Evolutionary conservation across 2,797 vertebrate genomes (phyloP).

Genomic region (Gallirallus australis): DNA sequence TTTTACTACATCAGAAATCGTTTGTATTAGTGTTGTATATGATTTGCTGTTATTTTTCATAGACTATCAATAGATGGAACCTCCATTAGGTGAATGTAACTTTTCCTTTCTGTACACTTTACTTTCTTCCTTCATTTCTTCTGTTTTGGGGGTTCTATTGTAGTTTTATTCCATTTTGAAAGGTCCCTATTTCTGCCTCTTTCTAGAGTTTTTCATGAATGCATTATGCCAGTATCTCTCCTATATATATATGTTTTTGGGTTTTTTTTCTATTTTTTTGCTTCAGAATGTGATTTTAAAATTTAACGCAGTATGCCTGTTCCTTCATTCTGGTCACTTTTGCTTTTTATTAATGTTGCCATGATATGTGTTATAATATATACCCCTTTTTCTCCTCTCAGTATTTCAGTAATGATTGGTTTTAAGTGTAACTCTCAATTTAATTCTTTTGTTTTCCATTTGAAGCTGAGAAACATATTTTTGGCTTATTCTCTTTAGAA

Average conservation of each 20-base stretch:
- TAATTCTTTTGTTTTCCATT: not conserved
- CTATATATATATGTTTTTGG: not conserved
- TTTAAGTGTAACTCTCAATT: not conserved
- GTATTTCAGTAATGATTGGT: not conserved
- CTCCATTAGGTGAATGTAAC: not conserved
- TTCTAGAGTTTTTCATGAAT: not conserved
- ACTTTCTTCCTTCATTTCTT: not conserved
- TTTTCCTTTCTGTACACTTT: not conserved
- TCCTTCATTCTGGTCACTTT: not conserved
- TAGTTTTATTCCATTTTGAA: not conserved
- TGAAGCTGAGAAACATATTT: not conserved
- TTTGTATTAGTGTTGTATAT: not conserved
- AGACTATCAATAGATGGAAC: not conserved
- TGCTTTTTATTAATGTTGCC: not conserved
- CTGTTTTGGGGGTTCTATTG: not conserved
- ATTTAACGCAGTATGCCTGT: not conserved
- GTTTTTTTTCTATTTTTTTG: not conserved
- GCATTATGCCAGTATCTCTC: not conserved
- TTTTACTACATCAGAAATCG: not conserved
- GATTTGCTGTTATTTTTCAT: not conserved
- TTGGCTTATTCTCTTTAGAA: not conserved
- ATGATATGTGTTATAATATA: not conserved
- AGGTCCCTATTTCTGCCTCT: not conserved
- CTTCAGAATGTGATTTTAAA: not conserved
- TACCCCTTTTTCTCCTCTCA: not conserved